phyloP scores from a whole-genome alignment of 2,888 invertebrate genomes.

The Tiliacea aurago region DNA sequence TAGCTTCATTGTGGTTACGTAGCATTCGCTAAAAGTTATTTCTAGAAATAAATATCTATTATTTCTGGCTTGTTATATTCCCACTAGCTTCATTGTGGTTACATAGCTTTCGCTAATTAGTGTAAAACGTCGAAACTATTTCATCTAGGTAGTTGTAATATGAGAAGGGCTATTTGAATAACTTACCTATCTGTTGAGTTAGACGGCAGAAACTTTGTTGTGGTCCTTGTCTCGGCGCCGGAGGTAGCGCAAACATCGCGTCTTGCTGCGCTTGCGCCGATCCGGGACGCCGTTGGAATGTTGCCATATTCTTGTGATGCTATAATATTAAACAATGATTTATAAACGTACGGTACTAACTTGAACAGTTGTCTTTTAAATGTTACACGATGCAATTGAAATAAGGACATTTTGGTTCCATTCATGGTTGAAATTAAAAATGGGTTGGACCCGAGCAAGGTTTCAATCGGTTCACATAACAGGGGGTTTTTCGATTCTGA shows the following conservation, averaged over 20 bases:
- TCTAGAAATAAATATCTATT: no score
- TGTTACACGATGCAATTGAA: constrained; percentile 50
- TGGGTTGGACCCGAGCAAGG: constrained; percentile 6
- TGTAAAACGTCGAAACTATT: not conserved
- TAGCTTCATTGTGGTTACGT: not conserved
- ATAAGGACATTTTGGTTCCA: not conserved
- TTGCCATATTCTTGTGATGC: constrained; percentile 90
- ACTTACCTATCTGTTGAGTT: constrained; percentile 88
- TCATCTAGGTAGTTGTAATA: not conserved
- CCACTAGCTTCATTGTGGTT: not conserved
- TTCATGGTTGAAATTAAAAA: constrained; percentile 13
- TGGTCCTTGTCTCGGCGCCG: constrained; percentile 81
- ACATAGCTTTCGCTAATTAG: not conserved
- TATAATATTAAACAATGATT: constrained; percentile 54
- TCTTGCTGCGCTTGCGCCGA: constrained; percentile 73
- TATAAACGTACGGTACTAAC: not conserved
- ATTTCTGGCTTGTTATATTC: no score
- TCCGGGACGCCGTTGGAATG: constrained; percentile 81
- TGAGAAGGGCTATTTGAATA: not conserved
- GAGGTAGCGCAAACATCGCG: constrained; percentile 79
- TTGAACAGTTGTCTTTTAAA: no score
- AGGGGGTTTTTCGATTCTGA: constrained; percentile 18
- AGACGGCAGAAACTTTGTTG: constrained; percentile 89
- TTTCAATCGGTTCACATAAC: constrained; percentile 23
- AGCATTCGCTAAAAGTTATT: not conserved